These are phyloP conservation scores for Contarinia nasturtii DNA, from an alignment of 1,140 invertebrate species.

Conservation along the genomic window DNA sequence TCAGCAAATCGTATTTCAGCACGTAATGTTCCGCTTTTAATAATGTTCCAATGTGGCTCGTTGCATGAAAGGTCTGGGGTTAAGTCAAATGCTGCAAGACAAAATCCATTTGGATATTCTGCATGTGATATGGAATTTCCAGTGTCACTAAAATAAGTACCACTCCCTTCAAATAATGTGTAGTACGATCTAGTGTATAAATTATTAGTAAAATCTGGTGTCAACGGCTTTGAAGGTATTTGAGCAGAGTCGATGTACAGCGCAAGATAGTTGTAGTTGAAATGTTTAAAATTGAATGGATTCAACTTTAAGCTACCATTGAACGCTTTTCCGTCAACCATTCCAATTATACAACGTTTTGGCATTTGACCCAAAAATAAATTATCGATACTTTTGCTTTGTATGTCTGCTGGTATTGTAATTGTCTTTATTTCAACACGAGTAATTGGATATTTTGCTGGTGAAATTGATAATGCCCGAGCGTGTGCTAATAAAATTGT, in stretches of 20 bases:
- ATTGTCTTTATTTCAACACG: constrained; percentile 20
- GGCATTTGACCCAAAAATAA: constrained; percentile 19
- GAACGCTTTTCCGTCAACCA: constrained; percentile 17
- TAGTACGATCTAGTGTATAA: constrained; percentile 13
- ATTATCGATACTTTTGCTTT: constrained; percentile 18
- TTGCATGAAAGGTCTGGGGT: constrained; percentile 17
- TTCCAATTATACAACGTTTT: constrained; percentile 8
- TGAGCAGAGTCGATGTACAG: constrained; percentile 14
- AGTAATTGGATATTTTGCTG: constrained; percentile 23
- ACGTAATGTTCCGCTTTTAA: too few relatives aligned
- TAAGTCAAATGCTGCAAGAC: constrained; percentile 15
- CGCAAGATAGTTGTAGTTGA: constrained; percentile 14
- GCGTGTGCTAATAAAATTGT: constrained; percentile 16
- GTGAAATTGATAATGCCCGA: constrained; percentile 15
- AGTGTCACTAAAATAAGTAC: constrained; percentile 14
- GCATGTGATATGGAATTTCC: constrained; percentile 10
- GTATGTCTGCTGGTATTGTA: constrained; percentile 14
- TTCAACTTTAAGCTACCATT: constrained; percentile 18
- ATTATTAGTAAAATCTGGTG: constrained; percentile 3
- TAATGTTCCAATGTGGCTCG: background rate
- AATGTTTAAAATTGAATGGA: constrained; percentile 22
- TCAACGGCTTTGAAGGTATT: background rate
- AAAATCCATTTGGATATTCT: constrained; percentile 11
- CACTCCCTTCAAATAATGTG: constrained; percentile 20
- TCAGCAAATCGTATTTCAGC: too few relatives aligned